Conservation (phyloP, 2,797 vertebrate species). For the Carapus acus region DNA sequence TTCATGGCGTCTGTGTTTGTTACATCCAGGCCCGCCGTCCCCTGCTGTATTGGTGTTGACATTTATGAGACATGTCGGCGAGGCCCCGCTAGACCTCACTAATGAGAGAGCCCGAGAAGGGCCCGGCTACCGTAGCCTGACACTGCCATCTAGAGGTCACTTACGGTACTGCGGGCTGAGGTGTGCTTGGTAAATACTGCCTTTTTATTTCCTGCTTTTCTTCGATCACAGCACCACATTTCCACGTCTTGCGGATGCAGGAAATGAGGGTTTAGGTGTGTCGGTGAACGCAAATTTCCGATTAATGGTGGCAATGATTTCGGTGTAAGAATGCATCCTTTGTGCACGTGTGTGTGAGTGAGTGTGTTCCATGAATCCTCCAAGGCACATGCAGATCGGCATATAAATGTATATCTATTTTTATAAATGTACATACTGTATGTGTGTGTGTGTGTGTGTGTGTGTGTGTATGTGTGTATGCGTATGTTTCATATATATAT, state of each 20-base stretch:
- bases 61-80: constrained; percentile 96
- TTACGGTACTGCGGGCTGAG: constrained; percentile 21
- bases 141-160: constrained; percentile 75
- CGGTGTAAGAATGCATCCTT: too few species aligned
- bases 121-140: constrained; percentile 60
- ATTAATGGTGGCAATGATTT: too few species aligned
- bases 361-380: too few species aligned
- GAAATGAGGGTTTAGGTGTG: too few species aligned
- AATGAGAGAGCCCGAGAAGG: constrained; percentile 56
- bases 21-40: constrained; percentile 90
- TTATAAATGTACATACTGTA: too few species aligned
- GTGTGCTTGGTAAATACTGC: constrained; percentile 2
- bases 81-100: constrained; percentile 75
- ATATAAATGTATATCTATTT: too few species aligned
- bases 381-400: too few species aligned
- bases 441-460: too few species aligned
- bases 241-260: constrained; percentile 22
- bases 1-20: constrained; percentile 91
- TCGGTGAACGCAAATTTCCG: too few species aligned
- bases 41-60: constrained; percentile 94
- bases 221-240: too few species aligned
- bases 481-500: constrained; percentile 11
- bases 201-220: constrained; percentile 42
- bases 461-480: too few species aligned
- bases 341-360: too few species aligned